Base-by-base conservation (phyloP, 2,797 vertebrate genomes). In the Carapus acus region DNA sequence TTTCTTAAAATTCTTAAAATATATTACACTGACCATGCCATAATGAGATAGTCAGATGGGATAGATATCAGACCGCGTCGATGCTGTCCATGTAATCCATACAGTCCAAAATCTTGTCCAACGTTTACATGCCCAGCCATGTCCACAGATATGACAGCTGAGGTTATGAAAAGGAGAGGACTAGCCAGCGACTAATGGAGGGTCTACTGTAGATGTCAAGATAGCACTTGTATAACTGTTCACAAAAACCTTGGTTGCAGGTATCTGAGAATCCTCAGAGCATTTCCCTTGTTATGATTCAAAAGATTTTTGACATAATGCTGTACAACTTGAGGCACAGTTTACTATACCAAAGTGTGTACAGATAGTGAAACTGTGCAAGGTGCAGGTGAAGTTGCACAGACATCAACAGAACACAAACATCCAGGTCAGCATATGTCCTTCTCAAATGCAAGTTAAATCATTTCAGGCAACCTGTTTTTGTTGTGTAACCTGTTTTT, bases 91-190 rank as follows among this genome's bases (percentile, higher is more conserved):
- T 66, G 45, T 52, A 8, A 36, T 15, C 31, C 14, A 27, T 44
- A 55, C 53, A 51, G 54, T 46, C 47, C 37, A 51, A 43, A 73
- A 79, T 76, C 47, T 7, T 36, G 13, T 36, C 34, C 34, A 36
- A 33, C 31, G 12, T 33, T 62, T 64, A 62, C 45, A 56, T 56
- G 34, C 50, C 18, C n/a, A 52, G 54, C 50, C 54, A 54, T 61
- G 59, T 67, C 66, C 5, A 46, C 19, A 16, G 69, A 47, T 48
- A 29, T 63, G 74, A 82, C 40, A 51, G 22, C 60, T 47, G 13
- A 42, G 41, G 58, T 73, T 66, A 71, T 53, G 22, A 70, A 75
- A 67, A 48, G 29, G 14, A 31, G 41, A 1, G 55, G 53, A 42
- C 52, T 11, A n/a, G 29, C 56, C 29, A 54, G 27, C 42, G 34